Evolutionary conservation across 2,113 vertebrate species (phyloP), one percentile per base, ranked within the genome.

Genomic region (Oreocharis arfaki): DNA sequence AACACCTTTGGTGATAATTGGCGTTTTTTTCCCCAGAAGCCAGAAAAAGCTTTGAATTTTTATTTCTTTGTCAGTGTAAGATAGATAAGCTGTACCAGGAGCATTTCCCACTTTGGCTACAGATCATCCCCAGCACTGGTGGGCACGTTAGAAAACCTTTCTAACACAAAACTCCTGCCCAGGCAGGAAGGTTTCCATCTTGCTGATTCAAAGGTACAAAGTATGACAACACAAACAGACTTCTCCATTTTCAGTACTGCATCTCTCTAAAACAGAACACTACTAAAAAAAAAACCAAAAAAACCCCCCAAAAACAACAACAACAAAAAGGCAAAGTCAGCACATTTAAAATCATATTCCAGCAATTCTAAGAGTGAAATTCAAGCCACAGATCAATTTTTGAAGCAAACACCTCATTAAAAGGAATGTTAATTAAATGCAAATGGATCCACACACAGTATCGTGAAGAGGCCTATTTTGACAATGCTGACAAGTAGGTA

Each of bases 71-170:
- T 30, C 33, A 67, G 9, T 11, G 33, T 56, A 47, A 64, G 15
- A 42, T 1, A 60, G 13, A 26, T 16, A 28, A 0, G 3, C 16
- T 44, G 15, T 3, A 55, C 12, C 1, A 56, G n/a, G n/a, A 80
- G 26, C 20, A 70, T 32, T 53, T 41, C 24, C 44, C 37, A 64
- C 37, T n/a, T n/a, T 33, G 37, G 28, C 33, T 70, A 8, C 1
- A 50, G 26, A 71, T 37, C 17, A 91, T 32, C 41, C 49, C 28
- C 60, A 41, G 41, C 28, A n/a, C 0, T 24, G n/a, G 20, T 44
- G 44, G 19, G 16, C 28, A 64, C 0, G 0, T n/a, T n/a, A n/a
- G 24, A 64, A 79, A 41, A 16, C 15, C 27, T 42, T 56, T 44
- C 42, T 22, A 50, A 59, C 24, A 35, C 1, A 7, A 63, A 76